Conservation (phyloP, 2,113 vertebrate genomes). For the Rhinogobius similis region DNA sequence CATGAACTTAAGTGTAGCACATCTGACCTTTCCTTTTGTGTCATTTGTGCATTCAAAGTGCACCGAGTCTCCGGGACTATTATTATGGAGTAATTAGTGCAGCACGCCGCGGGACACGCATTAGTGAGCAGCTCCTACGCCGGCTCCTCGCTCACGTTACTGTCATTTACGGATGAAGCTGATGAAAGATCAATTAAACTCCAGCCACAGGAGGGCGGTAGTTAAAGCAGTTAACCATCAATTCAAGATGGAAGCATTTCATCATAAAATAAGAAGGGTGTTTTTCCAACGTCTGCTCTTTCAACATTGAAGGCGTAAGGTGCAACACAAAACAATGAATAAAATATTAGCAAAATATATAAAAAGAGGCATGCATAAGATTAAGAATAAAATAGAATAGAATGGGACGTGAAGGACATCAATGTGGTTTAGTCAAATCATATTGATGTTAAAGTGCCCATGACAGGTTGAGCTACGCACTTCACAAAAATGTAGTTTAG, state of each 20-base stretch:
- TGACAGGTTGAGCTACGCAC: too few relatives aligned
- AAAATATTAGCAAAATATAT: too few relatives aligned
- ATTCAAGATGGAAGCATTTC: background rate
- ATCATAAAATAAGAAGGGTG: background rate
- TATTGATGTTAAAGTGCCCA: too few relatives aligned
- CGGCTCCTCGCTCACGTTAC: constrained; percentile 29
- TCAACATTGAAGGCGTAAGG: too few relatives aligned
- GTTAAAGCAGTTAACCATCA: background rate
- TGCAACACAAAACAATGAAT: too few relatives aligned
- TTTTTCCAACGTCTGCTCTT: too few relatives aligned
- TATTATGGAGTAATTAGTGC: constrained; percentile 63
- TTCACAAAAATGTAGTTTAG: too few relatives aligned
- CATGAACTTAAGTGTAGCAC: constrained; percentile 17
- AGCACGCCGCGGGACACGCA: constrained; percentile 44
- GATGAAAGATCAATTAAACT: constrained; percentile 27
- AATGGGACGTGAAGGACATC: too few relatives aligned
- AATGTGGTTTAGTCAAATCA: too few relatives aligned
- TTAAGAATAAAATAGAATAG: too few relatives aligned
- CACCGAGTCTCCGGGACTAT: constrained; percentile 25
- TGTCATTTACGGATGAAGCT: constrained; percentile 24
- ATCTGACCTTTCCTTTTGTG: constrained; percentile 44
- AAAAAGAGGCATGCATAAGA: too few relatives aligned
- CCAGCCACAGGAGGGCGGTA: constrained; percentile 11
- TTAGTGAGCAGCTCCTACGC: constrained; percentile 43
- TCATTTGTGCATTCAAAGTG: constrained; percentile 49